Base-by-base conservation (phyloP, 2,888 invertebrate species). In the Drosophila neutralis region DNA sequence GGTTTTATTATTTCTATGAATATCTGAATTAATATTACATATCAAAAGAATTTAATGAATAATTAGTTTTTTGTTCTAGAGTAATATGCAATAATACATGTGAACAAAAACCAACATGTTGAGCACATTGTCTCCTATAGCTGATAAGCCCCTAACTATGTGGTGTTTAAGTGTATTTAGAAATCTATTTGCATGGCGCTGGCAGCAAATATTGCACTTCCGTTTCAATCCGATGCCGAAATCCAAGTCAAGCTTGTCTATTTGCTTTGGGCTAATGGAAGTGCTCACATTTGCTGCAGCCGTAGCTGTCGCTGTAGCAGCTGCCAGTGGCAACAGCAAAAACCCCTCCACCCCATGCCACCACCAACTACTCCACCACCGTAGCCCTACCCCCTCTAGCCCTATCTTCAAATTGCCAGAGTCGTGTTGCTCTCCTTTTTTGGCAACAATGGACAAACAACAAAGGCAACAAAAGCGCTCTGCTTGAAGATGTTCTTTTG, bases 181-280 rank as follows among this genome's bases (percentile, higher is more conserved):
- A 84, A 84, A 84, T 86, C 86, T 86, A 86, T 84, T 84, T 84
- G 82, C 78, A 73, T 78, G 76, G 78, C 73, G 59, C 76, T 80
- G 70, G 64, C 81, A 69, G 83, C 86, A 86, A 86, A 86, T 87
- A 86, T 87, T 83, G 85, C 87, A 86, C 86, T 86, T 86, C 86
- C 86, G 83, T 78, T 83, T 70, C 76, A 80, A 65, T 76, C 73
- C 69, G 61, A 70, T 72, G 74, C 60, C 76, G 85, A 85, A 85
- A 86, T 83, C 78, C 87, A 86, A 86, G 85, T 86, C 85, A 86
- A 86, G 87, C 85, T 83, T 87, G 87, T 87, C 85, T 87, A 76
- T 85, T 85, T 87, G 82, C 83, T 73, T 80, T 80, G 69, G 80
- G 75, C 85, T 85, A 85, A 85, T 85, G 85, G 87, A 87, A 84